These are phyloP conservation scores for Typhlichthys eigenmanni DNA, from an alignment of 2,797 vertebrate genomes.

Conservation along the genomic window DNA sequence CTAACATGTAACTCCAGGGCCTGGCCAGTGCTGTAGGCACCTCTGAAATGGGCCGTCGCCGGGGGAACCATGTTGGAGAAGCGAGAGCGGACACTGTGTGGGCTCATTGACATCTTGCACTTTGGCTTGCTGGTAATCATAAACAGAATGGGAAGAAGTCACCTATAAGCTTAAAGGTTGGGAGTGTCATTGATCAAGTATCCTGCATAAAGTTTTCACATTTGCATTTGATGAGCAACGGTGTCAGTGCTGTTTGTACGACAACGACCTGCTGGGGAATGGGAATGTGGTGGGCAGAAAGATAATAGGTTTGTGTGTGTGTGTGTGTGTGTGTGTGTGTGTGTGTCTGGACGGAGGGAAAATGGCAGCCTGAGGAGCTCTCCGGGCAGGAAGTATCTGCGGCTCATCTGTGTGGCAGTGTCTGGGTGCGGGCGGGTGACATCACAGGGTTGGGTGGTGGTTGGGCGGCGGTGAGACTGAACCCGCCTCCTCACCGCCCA, in stretches of 20 bases:
- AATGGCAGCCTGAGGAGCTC: slow-evolving; percentile 54
- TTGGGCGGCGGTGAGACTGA: slow-evolving; percentile 28
- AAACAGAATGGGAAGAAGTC: too few relatives aligned
- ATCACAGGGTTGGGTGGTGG: slow-evolving; percentile 11
- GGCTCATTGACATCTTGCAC: too few relatives aligned
- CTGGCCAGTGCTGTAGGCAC: slow-evolving; percentile 50
- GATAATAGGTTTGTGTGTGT: not conserved
- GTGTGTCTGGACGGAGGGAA: slow-evolving; percentile 23
- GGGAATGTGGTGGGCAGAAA: not conserved
- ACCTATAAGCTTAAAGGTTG: too few relatives aligned
- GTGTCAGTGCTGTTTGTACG: too few relatives aligned
- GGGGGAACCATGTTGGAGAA: not conserved
- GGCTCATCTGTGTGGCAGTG: slow-evolving; percentile 72
- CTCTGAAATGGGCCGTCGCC: slow-evolving; percentile 14
- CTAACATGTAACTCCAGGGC: slow-evolving; percentile 56
- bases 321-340: slow-evolving; percentile 8
- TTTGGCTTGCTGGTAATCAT: too few relatives aligned
- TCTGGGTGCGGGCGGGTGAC: slow-evolving; percentile 51
- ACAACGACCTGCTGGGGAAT: slow-evolving; percentile 5
- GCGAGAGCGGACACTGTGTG: not conserved
- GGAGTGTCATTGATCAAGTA: too few relatives aligned
- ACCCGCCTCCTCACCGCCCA: slow-evolving; percentile 17
- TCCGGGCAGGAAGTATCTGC: slow-evolving; percentile 65
- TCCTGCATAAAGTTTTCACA: too few relatives aligned
- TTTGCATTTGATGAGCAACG: too few relatives aligned